Percentiles rank a stretch among this genome's conserved stretches.
Conservation (phyloP, 1,140 invertebrate genomes). For the Chymomyza costata region DNA sequence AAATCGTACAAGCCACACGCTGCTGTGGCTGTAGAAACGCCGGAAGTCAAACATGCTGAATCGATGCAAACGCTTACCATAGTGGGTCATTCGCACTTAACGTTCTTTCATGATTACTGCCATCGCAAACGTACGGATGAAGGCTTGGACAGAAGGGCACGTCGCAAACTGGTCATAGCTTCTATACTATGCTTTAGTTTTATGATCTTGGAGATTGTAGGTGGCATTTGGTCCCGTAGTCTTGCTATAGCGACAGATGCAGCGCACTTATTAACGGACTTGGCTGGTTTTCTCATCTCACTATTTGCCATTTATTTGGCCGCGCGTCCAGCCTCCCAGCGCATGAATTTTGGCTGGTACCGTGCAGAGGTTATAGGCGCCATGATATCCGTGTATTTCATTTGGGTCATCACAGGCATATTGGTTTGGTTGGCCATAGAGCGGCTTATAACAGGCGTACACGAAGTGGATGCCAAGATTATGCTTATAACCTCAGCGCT, state of each 20-base stretch:
- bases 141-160: slow-evolving; percentile 72
- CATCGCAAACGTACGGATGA: slow-evolving; percentile 80
- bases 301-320: slow-evolving; percentile 83
- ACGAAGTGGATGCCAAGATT: slow-evolving; percentile 86
- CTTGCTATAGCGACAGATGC: slow-evolving; percentile 89
- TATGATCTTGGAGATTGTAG: slow-evolving; percentile 81
- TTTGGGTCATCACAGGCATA: slow-evolving; percentile 92
- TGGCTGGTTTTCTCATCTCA: slow-evolving; percentile 87
- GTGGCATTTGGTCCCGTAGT: slow-evolving; percentile 85
- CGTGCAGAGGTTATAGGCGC: slow-evolving; percentile 80
- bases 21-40: too few relatives aligned
- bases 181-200: slow-evolving; percentile 78
- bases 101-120: slow-evolving; percentile 80
- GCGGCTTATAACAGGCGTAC: slow-evolving; percentile 82
- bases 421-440: slow-evolving; percentile 87
- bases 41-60: slow-evolving; percentile 4
- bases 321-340: slow-evolving; percentile 79
- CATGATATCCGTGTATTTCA: slow-evolving; percentile 80
- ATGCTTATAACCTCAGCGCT: slow-evolving; percentile 91
- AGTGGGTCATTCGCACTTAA: slow-evolving; percentile 35
- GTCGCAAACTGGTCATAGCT: slow-evolving; percentile 77
- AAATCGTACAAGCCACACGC: too few relatives aligned
- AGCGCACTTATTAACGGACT: slow-evolving; percentile 87
- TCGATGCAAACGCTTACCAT: slow-evolving; percentile 46
- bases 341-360: slow-evolving; percentile 85